Conservation (phyloP, 2,888 invertebrate genomes). For the Lithosia quadra region DNA sequence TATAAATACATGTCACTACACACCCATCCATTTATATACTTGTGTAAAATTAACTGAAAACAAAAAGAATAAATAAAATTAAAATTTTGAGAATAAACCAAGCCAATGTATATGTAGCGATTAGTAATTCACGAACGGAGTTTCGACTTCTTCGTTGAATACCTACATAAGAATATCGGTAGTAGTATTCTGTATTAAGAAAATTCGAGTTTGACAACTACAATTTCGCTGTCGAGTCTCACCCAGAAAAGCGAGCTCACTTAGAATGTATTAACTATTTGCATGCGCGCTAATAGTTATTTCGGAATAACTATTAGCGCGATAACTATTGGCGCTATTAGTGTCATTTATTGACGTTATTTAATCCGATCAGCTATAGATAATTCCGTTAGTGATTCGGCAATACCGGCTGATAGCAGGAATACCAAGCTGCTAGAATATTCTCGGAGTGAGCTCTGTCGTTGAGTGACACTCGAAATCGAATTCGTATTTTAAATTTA, state of each 20-base stretch:
- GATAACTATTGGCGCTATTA: no score
- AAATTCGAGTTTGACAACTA: no score
- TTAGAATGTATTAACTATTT: no score
- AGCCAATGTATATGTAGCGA: conserved; percentile 36
- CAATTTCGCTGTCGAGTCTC: not conserved
- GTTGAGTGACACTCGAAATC: not conserved
- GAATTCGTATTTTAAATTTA: not conserved
- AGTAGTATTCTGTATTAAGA: not conserved
- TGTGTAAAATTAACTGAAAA: conserved; percentile 85
- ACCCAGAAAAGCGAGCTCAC: not conserved
- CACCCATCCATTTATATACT: conserved; percentile 80
- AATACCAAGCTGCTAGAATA: not conserved
- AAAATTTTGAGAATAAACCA: conserved; percentile 44
- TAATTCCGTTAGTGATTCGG: no score
- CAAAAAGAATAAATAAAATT: conserved; percentile 71
- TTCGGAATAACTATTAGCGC: not conserved
- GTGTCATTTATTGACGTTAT: no score
- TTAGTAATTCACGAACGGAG: conserved; percentile 3
- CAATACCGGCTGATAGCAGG: no score
- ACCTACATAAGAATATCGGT: no score
- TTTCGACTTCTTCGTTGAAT: no score
- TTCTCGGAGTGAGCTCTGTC: not conserved
- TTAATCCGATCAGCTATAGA: not conserved
- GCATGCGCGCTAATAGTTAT: no score
- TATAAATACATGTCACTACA: conserved; percentile 66